Percentiles rank a stretch among this genome's conserved stretches.
These are phyloP conservation scores for Leptinotarsa rubiginosa DNA, from an alignment of 2,888 invertebrate genomes.

Conservation along the genomic window DNA sequence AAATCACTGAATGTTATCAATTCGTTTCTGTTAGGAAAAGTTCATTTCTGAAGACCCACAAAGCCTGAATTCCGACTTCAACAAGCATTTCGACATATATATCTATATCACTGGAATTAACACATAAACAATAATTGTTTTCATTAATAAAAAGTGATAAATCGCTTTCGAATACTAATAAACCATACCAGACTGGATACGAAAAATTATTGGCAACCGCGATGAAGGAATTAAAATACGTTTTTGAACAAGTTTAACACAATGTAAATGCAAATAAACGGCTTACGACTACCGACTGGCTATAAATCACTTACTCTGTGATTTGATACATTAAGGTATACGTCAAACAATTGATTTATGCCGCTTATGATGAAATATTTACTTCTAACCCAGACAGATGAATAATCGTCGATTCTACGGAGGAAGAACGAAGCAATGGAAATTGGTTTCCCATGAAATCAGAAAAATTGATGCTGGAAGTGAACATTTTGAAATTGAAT, in stretches of 20 bases:
- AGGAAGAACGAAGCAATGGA: neutral
- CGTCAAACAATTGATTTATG: constrained; percentile 63
- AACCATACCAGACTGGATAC: constrained; percentile 24
- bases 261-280: constrained; percentile 67
- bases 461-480: no score
- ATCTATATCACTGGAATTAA: constrained; percentile 27
- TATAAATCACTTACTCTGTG: constrained; percentile 66
- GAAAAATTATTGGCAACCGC: constrained; percentile 50
- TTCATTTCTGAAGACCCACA: neutral
- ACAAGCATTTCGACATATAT: constrained; percentile 27
- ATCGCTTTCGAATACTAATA: constrained; percentile 31
- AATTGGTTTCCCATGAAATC: no score
- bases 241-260: constrained; percentile 64
- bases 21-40: no score
- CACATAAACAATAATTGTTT: constrained; percentile 37
- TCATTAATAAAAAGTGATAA: constrained; percentile 38
- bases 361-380: constrained; percentile 64
- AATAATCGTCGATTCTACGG: constrained; percentile 45
- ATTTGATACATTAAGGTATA: constrained; percentile 66
- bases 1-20: no score
- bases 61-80: neutral
- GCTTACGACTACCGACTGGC: constrained; percentile 63
- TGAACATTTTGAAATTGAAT: no score
- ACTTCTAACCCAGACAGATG: constrained; percentile 55
- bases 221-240: constrained; percentile 62